phyloP scores from a whole-genome alignment of 2,888 invertebrate genomes.

The Thumatha senex region DNA sequence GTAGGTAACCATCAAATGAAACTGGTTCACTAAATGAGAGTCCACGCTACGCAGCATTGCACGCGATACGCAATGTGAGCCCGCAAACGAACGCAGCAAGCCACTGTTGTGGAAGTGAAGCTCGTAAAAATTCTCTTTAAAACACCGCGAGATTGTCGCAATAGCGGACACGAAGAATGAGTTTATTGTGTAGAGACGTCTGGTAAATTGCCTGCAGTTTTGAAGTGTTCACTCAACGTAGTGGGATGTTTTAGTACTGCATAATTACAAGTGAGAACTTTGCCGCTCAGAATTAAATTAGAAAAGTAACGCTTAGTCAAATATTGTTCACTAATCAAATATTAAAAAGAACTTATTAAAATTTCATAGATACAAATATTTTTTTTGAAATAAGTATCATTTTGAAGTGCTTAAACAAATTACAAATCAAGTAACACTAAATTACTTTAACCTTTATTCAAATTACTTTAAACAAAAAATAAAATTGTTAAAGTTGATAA shows the following conservation, averaged over 20 bases:
- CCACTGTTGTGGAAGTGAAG: constrained; percentile 19
- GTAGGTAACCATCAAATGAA: neutral
- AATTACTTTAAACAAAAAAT: too few relatives aligned
- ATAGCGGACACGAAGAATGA: neutral
- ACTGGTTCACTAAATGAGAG: constrained; percentile 14
- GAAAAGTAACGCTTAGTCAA: neutral
- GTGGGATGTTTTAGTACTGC: neutral
- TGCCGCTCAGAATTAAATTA: neutral
- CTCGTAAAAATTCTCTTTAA: constrained; percentile 23
- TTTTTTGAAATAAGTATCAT: too few relatives aligned
- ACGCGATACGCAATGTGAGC: constrained; percentile 13
- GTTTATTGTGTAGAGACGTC: constrained; percentile 7
- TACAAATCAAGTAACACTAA: too few relatives aligned
- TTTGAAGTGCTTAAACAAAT: too few relatives aligned
- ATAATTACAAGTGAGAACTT: neutral
- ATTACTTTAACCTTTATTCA: too few relatives aligned
- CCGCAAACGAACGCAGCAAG: constrained; percentile 21
- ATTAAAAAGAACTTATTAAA: too few relatives aligned
- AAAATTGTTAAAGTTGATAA: too few relatives aligned
- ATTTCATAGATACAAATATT: too few relatives aligned
- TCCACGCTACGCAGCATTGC: constrained; percentile 13
- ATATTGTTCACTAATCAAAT: neutral
- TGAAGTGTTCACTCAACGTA: constrained; percentile 10
- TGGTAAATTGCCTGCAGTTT: constrained; percentile 9
- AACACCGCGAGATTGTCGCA: constrained; percentile 20